phyloP scores from a whole-genome alignment of 2,888 invertebrate genomes.

The Argyresthia goedartella region DNA sequence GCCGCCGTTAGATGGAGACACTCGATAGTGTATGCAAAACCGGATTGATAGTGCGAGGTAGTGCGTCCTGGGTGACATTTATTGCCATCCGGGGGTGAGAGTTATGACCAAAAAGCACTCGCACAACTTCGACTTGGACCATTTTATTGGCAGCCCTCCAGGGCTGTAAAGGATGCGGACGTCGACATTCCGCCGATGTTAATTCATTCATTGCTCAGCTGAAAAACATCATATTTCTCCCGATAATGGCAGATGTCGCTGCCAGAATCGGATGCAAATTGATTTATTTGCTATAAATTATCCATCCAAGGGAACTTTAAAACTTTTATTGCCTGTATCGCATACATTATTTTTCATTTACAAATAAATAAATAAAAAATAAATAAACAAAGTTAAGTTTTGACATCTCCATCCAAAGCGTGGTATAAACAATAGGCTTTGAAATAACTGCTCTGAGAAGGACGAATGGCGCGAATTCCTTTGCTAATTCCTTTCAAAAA shows the following conservation, averaged over 20 bases:
- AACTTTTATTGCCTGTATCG: not conserved
- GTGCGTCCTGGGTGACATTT: constrained; percentile 48
- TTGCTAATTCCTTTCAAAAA: constrained; percentile 16
- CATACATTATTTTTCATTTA: not conserved
- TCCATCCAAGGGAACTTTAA: not conserved
- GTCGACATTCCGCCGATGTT: constrained; percentile 29
- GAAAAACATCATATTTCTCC: constrained; percentile 55
- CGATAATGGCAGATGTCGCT: constrained; percentile 40
- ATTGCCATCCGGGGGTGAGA: constrained; percentile 37
- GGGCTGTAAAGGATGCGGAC: constrained; percentile 31
- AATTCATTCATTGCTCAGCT: constrained; percentile 54
- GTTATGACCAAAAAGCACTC: constrained; percentile 38
- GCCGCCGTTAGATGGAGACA: constrained; percentile 47
- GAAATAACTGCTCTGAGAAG: not conserved
- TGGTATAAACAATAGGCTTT: constrained; percentile 15
- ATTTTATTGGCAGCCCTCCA: constrained; percentile 60
- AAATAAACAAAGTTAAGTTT: constrained; percentile 13
- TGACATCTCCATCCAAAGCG: constrained; percentile 25
- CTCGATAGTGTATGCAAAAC: constrained; percentile 54
- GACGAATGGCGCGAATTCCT: constrained; percentile 21
- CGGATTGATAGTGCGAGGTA: constrained; percentile 54
- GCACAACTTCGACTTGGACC: constrained; percentile 46
- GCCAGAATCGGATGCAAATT: constrained; percentile 27
- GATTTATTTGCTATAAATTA: constrained; percentile 15
- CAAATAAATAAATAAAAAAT: not conserved